These are phyloP conservation scores for Atethmia centrago DNA, from an alignment of 2,888 invertebrate genomes.

Conservation along the genomic window DNA sequence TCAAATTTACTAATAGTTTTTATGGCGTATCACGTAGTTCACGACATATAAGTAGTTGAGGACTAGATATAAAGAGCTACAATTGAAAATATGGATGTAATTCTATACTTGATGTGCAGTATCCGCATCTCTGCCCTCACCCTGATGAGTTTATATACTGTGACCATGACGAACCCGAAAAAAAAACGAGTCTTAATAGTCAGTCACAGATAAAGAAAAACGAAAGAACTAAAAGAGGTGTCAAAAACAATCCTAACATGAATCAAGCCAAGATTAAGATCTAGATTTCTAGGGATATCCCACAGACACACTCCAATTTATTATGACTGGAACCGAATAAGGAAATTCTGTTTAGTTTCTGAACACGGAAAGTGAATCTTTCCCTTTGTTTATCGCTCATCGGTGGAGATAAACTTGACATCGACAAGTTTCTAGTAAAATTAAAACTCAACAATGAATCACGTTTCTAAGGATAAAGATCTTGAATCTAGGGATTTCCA, in stretches of 20 bases:
- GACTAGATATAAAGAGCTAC: neutral
- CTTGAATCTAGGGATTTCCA: neutral
- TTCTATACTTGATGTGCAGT: conserved; percentile 14
- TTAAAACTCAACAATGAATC: neutral
- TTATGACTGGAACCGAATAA: conserved; percentile 21
- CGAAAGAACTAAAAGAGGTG: conserved; percentile 3
- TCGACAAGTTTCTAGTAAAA: too few relatives aligned
- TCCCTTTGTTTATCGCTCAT: too few relatives aligned
- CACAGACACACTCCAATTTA: conserved; percentile 20
- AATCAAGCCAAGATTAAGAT: conserved; percentile 24
- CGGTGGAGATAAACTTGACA: too few relatives aligned
- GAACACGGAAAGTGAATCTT: conserved; percentile 3
- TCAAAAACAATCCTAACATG: conserved; percentile 4
- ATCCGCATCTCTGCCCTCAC: conserved; percentile 23
- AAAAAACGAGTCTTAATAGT: too few relatives aligned
- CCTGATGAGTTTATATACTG: conserved; percentile 31
- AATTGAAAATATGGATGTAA: conserved; percentile 6
- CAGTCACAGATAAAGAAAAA: neutral
- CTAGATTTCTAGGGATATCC: conserved; percentile 4
- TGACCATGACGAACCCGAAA: neutral
- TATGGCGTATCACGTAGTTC: conserved; percentile 35
- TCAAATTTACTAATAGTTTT: neutral
- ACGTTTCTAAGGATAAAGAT: conserved; percentile 1
- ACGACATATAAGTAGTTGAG: conserved; percentile 2
- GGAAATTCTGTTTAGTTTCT: neutral